These are phyloP conservation scores for Acheta domesticus DNA, from an alignment of 2,888 invertebrate genomes.

Conservation along the genomic window DNA sequence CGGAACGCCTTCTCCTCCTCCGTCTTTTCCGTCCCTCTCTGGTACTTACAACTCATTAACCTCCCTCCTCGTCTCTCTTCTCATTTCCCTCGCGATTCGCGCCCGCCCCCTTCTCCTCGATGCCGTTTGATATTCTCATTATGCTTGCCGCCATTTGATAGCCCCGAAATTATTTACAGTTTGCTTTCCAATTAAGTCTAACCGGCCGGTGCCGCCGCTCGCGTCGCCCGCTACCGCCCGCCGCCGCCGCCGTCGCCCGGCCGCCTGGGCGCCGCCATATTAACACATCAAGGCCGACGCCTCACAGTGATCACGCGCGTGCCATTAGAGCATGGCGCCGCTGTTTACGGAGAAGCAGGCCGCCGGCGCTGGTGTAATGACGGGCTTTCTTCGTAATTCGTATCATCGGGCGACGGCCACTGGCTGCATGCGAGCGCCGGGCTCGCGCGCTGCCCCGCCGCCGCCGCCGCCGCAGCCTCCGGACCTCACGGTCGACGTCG, in stretches of 20 bases:
- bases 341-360: not conserved
- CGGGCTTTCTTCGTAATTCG: slow-evolving; percentile 18
- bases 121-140: slow-evolving; percentile 11
- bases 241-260: slow-evolving; percentile 18
- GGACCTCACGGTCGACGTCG: too few relatives aligned
- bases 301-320: slow-evolving; percentile 3
- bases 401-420: not conserved
- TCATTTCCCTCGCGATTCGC: not conserved
- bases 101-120: not conserved
- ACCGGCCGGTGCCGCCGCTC: slow-evolving; percentile 3
- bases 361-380: not conserved
- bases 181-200: not conserved
- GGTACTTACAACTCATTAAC: not conserved
- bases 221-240: not conserved
- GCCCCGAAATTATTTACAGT: slow-evolving; percentile 4
- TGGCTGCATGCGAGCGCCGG: slow-evolving; percentile 2
- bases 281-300: slow-evolving; percentile 18
- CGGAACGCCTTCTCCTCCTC: not conserved
- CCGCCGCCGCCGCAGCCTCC: too few relatives aligned
- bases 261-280: not conserved
- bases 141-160: slow-evolving; percentile 8
- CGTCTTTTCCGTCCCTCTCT: not conserved
- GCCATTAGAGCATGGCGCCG: slow-evolving; percentile 10
- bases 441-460: slow-evolving; percentile 4
- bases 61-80: not conserved